A percentile compares a stretch with the other conserved stretches of the same genome.
phyloP scores from a whole-genome alignment of 1,140 invertebrate genomes.

The Hylaeus volcanicus region DNA sequence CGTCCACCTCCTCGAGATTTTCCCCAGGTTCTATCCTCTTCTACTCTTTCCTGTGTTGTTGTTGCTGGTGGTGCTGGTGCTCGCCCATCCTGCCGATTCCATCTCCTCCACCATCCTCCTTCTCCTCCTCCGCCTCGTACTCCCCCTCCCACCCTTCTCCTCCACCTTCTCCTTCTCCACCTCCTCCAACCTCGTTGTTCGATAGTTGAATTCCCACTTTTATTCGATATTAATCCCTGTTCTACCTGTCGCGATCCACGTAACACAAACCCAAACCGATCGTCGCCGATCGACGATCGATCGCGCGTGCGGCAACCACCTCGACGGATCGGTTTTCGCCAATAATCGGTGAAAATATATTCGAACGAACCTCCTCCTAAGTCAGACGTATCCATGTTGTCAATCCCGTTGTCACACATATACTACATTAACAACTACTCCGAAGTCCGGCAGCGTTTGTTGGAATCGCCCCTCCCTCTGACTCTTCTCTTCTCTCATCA shows the following conservation, averaged over 20 bases:
- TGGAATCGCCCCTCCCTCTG: slow-evolving; percentile 77
- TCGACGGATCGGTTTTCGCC: slow-evolving; percentile 4
- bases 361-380: slow-evolving; percentile 79
- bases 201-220: slow-evolving; percentile 27
- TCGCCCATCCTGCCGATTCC: slow-evolving; percentile 2
- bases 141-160: background rate
- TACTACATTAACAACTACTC: slow-evolving; percentile 81
- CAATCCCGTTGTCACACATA: slow-evolving; percentile 81
- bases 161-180: background rate
- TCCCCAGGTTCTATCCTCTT: slow-evolving; percentile 1
- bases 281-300: slow-evolving; percentile 6
- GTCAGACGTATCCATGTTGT: slow-evolving; percentile 80
- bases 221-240: slow-evolving; percentile 12
- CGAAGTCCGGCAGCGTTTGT: slow-evolving; percentile 80
- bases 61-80: slow-evolving; percentile 16
- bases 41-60: slow-evolving; percentile 12
- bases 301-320: slow-evolving; percentile 16
- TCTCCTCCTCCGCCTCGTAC: background rate
- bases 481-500: slow-evolving; percentile 57
- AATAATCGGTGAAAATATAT: slow-evolving; percentile 61
- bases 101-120: background rate
- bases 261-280: slow-evolving; percentile 2
- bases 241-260: slow-evolving; percentile 19
- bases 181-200: slow-evolving; percentile 2
- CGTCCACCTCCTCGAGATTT: slow-evolving; percentile 20